phyloP scores from a whole-genome alignment of 2,888 invertebrate species.

The Clepsis dumicolana region DNA sequence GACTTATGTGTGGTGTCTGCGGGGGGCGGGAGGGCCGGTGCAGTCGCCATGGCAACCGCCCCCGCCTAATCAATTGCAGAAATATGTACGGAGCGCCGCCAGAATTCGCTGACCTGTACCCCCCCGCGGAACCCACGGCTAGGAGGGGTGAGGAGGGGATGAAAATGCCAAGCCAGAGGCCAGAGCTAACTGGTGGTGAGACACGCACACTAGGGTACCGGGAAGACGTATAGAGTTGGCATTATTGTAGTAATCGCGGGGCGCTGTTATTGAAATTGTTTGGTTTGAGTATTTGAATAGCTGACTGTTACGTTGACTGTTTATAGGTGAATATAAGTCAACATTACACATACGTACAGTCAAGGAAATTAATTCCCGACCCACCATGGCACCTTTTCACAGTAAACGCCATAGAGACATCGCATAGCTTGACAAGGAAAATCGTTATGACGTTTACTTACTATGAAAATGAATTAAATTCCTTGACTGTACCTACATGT shows the following conservation, averaged over 20 bases:
- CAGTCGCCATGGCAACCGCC: slow-evolving; percentile 80
- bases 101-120: slow-evolving; percentile 51
- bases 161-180: slow-evolving; percentile 52
- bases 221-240: slow-evolving; percentile 73
- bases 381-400: no score
- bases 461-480: no score
- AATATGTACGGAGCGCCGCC: slow-evolving; percentile 79
- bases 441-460: no score
- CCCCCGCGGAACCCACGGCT: slow-evolving; percentile 51
- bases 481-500: no score
- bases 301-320: no score
- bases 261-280: slow-evolving; percentile 18
- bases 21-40: slow-evolving; percentile 50
- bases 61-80: slow-evolving; percentile 87
- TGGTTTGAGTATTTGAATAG: slow-evolving; percentile 3
- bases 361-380: no score
- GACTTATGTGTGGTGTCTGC: slow-evolving; percentile 52
- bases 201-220: slow-evolving; percentile 65
- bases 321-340: no score
- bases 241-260: slow-evolving; percentile 46
- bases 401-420: no score
- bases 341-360: no score
- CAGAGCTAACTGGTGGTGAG: slow-evolving; percentile 65
- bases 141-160: slow-evolving; percentile 46
- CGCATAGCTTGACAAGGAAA: no score